These are phyloP conservation scores for Eremophila alpestris DNA, from an alignment of 2,797 vertebrate genomes.

Conservation along the genomic window DNA sequence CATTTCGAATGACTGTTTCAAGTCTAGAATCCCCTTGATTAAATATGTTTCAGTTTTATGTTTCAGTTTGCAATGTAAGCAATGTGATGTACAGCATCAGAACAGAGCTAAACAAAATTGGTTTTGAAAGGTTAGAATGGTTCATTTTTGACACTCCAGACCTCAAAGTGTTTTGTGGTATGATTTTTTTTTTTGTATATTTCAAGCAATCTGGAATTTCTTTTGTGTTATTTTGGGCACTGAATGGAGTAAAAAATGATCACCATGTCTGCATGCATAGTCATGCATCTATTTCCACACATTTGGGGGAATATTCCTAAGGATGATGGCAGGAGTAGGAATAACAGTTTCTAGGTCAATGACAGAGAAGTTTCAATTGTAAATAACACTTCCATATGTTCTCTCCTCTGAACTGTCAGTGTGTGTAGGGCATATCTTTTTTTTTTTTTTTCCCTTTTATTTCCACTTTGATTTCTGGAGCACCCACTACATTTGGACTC, in stretches of 20 bases:
- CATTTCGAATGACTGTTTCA: neutral
- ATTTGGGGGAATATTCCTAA: neutral
- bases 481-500: neutral
- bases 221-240: neutral
- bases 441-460: neutral
- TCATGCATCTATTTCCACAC: neutral
- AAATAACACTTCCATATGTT: neutral
- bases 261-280: neutral
- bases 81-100: neutral
- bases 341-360: neutral
- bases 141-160: neutral
- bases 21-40: neutral
- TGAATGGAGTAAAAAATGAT: fast-evolving
- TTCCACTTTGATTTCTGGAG: neutral
- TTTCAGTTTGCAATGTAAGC: neutral
- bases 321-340: neutral
- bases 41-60: neutral
- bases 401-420: neutral
- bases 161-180: neutral
- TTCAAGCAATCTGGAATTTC: neutral
- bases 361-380: neutral
- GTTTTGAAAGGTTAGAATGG: neutral
- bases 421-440: neutral
- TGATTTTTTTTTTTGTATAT: neutral
- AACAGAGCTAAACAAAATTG: neutral